Conservation (phyloP, 2,797 vertebrate species). For the Coendou prehensilis region DNA sequence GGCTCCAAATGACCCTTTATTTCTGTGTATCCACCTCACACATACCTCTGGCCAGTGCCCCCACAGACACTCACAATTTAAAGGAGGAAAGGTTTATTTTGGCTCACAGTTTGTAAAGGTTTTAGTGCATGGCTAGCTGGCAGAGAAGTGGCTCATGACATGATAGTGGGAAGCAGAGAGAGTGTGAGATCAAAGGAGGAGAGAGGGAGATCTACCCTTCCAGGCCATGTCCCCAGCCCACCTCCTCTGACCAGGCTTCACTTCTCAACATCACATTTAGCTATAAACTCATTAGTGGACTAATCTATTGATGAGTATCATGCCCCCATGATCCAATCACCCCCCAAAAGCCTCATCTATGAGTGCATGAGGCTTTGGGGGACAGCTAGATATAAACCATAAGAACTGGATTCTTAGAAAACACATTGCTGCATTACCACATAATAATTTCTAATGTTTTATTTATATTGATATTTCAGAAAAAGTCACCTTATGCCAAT, state of each 20-base stretch:
- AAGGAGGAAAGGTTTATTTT: background rate
- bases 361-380: background rate
- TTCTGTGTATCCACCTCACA: background rate
- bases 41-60: background rate
- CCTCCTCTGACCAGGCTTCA: background rate
- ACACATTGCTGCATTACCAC: background rate
- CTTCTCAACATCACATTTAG: background rate
- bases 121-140: background rate
- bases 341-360: background rate
- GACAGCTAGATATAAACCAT: background rate
- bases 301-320: background rate
- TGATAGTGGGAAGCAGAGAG: background rate
- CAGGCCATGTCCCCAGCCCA: background rate
- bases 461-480: background rate
- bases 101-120: background rate
- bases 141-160: background rate
- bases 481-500: background rate
- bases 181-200: background rate
- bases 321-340: background rate
- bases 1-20: background rate
- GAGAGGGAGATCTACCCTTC: background rate
- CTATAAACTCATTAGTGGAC: background rate
- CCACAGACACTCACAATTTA: background rate
- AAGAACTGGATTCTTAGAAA: constrained; percentile 30
- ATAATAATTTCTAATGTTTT: background rate